Percentiles rank a stretch among this genome's conserved stretches.
Evolutionary conservation across 2,113 vertebrate species (phyloP).

Genomic region (Romanogobio albipinnatus): DNA sequence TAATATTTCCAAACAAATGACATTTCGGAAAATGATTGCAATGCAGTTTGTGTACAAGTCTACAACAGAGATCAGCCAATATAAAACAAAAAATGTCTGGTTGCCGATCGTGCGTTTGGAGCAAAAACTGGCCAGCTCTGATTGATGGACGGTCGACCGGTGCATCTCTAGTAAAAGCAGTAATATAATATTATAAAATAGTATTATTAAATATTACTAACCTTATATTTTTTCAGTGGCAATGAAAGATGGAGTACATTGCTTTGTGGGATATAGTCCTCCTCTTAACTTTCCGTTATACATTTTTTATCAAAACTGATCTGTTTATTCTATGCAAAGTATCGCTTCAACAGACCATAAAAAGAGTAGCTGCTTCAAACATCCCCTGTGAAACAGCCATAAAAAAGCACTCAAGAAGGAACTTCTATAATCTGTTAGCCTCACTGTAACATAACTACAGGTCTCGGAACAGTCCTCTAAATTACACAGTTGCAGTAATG

Average conservation of each 20-base stretch:
- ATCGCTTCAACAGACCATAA: neutral
- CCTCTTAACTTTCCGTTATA: neutral
- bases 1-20: too few species aligned
- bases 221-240: neutral
- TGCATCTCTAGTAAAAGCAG: too few species aligned
- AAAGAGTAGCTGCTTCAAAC: neutral
- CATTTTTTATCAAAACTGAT: neutral
- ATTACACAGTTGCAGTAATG: slow-evolving; percentile 29
- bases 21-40: too few species aligned
- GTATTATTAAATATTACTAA: too few species aligned
- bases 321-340: neutral
- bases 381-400: neutral
- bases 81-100: too few species aligned
- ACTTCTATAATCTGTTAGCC: neutral
- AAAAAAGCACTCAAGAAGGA: neutral
- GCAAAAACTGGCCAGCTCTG: too few species aligned
- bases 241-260: neutral
- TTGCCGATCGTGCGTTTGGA: too few species aligned
- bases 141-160: too few species aligned
- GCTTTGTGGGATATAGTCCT: neutral
- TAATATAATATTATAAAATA: too few species aligned
- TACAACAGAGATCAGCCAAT: too few species aligned
- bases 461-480: slow-evolving; percentile 7
- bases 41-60: too few species aligned
- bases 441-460: neutral